phyloP scores from a whole-genome alignment of 2,797 vertebrate genomes.

The Lutjanus argentimaculatus region DNA sequence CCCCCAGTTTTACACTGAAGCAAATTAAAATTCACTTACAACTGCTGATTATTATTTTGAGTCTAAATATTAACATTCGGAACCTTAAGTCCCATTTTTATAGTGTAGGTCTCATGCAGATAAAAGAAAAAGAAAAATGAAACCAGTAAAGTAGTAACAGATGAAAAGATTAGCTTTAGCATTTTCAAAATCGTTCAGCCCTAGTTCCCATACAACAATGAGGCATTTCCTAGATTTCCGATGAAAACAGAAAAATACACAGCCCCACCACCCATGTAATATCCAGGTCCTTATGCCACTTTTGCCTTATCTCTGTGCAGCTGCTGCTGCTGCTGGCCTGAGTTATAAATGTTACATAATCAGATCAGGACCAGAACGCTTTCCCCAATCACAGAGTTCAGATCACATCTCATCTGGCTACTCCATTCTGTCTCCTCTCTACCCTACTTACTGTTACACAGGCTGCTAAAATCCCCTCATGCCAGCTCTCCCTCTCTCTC shows the following conservation, averaged over 20 bases:
- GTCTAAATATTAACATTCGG: no score
- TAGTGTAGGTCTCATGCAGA: no score
- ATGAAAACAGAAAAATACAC: constrained; percentile 18
- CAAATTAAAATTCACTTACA: no score
- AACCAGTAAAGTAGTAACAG: no score
- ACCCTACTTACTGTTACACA: constrained; percentile 61
- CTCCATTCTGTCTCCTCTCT: constrained; percentile 71
- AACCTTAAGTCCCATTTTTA: no score
- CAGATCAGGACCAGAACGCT: constrained; percentile 74
- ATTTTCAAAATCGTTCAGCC: no score
- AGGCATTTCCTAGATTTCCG: constrained; percentile 36
- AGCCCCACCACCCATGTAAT: constrained; percentile 13
- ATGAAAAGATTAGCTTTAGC: no score
- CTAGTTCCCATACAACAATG: background rate
- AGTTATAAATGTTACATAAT: constrained; percentile 74
- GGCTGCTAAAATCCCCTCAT: constrained; percentile 59
- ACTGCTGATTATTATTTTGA: no score
- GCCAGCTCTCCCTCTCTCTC: constrained; percentile 8
- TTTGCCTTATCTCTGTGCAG: constrained; percentile 64
- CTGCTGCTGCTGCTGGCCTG: constrained; percentile 61
- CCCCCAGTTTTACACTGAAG: no score
- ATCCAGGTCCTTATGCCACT: constrained; percentile 54
- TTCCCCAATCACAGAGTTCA: constrained; percentile 72
- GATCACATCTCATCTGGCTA: constrained; percentile 80
- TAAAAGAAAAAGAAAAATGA: no score